phyloP scores from a whole-genome alignment of 2,888 invertebrate species.

The Brachynemurus nebulosus region DNA sequence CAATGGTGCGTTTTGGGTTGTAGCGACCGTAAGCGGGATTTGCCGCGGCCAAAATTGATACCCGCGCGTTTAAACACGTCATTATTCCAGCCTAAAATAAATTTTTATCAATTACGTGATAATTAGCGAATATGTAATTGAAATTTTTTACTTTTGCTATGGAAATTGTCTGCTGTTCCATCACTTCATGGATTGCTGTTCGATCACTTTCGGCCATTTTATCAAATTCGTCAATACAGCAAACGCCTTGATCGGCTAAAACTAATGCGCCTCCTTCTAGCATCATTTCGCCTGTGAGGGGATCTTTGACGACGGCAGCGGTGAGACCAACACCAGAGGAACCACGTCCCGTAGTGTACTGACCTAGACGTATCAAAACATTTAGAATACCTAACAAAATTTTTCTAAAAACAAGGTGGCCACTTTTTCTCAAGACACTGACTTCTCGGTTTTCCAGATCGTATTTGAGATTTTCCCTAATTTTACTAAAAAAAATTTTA shows the following conservation, averaged over 20 bases:
- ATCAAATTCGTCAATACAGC: slow-evolving; percentile 99
- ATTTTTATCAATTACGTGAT: slow-evolving; percentile 33
- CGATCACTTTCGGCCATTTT: slow-evolving; percentile 96
- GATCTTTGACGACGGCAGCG: slow-evolving; percentile 96
- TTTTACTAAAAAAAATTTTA: no score
- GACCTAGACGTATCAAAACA: no score
- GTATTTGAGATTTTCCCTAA: no score
- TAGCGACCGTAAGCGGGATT: slow-evolving; percentile 98
- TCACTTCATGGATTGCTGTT: slow-evolving; percentile 94
- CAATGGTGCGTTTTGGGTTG: slow-evolving; percentile 86
- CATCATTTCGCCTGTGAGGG: slow-evolving; percentile 93
- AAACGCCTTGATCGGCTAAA: slow-evolving; percentile 90
- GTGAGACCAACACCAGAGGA: slow-evolving; percentile 98
- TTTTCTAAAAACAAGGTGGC: no score
- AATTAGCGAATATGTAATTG: neutral
- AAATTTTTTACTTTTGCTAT: no score
- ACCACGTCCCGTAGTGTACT: slow-evolving; percentile 93
- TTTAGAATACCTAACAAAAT: no score
- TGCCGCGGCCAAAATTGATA: slow-evolving; percentile 94
- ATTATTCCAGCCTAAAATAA: slow-evolving; percentile 99
- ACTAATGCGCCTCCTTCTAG: slow-evolving; percentile 95
- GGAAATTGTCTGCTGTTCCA: slow-evolving; percentile 99
- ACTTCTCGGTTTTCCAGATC: no score
- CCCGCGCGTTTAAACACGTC: slow-evolving; percentile 94
- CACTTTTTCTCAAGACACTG: no score